Evolutionary conservation across 2,113 vertebrate genomes (phyloP), one percentile per base, ranked within the genome.

Genomic region (Ctenomys sociabilis): DNA sequence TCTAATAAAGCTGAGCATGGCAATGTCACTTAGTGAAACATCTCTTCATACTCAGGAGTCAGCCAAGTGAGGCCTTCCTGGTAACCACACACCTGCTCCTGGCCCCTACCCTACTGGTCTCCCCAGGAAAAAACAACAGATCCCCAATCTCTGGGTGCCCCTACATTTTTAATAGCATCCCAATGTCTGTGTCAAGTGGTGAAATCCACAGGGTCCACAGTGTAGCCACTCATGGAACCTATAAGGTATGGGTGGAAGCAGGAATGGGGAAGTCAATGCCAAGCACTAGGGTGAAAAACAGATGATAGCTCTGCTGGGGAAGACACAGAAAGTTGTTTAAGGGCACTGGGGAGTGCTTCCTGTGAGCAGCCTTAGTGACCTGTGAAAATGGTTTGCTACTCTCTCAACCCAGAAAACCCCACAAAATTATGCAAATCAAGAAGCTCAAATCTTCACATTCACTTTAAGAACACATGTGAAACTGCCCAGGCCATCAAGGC

Each of bases 1-100:
- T 94, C 49, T 85, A 91, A 98, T 94, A 98, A 94, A 97, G 90
- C 85, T 85, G 93, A 97, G 84, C 37, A 70, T 85, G 88, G 81
- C 83, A 96, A 86, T 81, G 86, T 83, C 91, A 91, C 91, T 97
- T 97, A 95, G 96, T 92, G 93, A 96, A 96, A 95, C 6, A 5
- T 12, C 95, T 91, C 87, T 61, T 88, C 57, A 96, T 97, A 96
- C 57, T 88, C 66, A 72, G 16, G 75, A 59, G 81, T 96, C 93
- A 97, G 82, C 78, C 83, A 10, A 32, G 19, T 52, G 72, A 80
- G 81, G 30, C 9, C 57, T 43, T 72, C 7, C 37, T 40, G 80
- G 7, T 7, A 2, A 26, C 43, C 7, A 32, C 17, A 11, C 0
- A 8, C 0, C 14, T 24, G 43, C 19, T 26, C 57, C n/a, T 17